Percentiles rank a stretch among this genome's conserved stretches.
Conservation (phyloP, 2,888 invertebrate genomes). For the Cephus sareptanus region DNA sequence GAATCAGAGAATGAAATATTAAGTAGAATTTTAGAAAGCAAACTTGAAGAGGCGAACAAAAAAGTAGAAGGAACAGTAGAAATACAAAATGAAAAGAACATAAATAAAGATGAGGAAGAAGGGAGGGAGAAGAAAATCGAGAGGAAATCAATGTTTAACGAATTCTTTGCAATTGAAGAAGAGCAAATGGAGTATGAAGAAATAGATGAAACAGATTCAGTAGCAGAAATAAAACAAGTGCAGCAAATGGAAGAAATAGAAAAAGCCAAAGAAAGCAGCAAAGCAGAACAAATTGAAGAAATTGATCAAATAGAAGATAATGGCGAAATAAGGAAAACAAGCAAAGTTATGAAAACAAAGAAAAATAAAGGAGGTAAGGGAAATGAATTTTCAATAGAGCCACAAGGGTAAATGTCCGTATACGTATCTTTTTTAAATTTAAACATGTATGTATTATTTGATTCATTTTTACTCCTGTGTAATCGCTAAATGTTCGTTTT, state of each 20-base stretch:
- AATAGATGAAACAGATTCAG: slow-evolving; percentile 19
- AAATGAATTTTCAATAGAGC: not conserved
- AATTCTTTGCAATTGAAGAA: not conserved
- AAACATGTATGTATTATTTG: not conserved
- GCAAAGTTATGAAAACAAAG: not conserved
- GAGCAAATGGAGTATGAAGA: slow-evolving; percentile 16
- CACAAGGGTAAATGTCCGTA: not conserved
- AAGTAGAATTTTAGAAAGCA: not conserved
- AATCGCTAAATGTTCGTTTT: not conserved
- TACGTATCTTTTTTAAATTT: not conserved
- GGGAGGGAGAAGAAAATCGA: slow-evolving; percentile 16
- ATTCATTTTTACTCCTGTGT: not conserved
- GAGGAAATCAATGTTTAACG: not conserved
- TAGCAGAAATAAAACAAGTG: slow-evolving; percentile 27
- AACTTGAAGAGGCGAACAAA: not conserved
- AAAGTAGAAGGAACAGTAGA: not conserved
- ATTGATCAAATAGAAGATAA: not conserved
- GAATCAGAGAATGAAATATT: not conserved
- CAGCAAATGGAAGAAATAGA: not conserved
- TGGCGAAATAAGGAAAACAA: not conserved
- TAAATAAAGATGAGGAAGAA: not conserved
- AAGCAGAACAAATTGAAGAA: slow-evolving; percentile 24
- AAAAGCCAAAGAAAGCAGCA: not conserved
- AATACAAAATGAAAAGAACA: slow-evolving; percentile 19
- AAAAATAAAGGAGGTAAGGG: not conserved